Conservation (phyloP, 1,140 invertebrate genomes). For the Papilio dardanus region DNA sequence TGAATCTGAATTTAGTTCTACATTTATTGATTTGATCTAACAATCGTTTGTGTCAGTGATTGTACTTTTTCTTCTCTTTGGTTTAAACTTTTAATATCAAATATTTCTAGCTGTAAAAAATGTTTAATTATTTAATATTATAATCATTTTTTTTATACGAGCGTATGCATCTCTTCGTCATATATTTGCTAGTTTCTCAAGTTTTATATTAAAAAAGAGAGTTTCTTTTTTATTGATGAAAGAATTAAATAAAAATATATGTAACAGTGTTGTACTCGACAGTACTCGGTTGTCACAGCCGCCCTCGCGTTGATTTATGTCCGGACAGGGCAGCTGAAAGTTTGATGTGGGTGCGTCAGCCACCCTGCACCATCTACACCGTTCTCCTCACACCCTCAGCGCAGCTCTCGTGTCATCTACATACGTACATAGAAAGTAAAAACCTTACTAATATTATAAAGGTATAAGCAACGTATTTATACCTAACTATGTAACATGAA, state of each 20-base stretch:
- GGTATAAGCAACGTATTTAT: not conserved
- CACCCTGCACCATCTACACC: conserved; percentile 47
- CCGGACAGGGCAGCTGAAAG: conserved; percentile 62
- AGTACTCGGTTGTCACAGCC: conserved; percentile 53
- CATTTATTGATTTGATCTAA: too few species aligned
- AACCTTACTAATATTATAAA: not conserved
- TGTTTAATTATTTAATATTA: too few species aligned
- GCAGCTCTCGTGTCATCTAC: conserved; percentile 14
- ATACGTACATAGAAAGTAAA: not conserved
- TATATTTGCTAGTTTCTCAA: too few species aligned
- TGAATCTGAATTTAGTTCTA: too few species aligned
- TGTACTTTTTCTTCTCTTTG: too few species aligned
- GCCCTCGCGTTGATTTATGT: conserved; percentile 54
- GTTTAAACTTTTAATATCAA: too few species aligned
- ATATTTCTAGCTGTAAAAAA: too few species aligned
- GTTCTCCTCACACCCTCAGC: conserved; percentile 21
- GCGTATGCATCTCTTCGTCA: too few species aligned
- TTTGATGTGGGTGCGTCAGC: conserved; percentile 64
- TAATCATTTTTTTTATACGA: too few species aligned
- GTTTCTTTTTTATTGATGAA: not conserved
- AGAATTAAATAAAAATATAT: conserved; percentile 9
- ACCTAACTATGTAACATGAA: not conserved
- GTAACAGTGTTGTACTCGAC: conserved; percentile 41
- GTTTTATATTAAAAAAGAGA: too few species aligned
- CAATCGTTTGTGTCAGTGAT: too few species aligned